Base-by-base conservation (phyloP, 2,888 invertebrate genomes). In the Synergus japonicus region DNA sequence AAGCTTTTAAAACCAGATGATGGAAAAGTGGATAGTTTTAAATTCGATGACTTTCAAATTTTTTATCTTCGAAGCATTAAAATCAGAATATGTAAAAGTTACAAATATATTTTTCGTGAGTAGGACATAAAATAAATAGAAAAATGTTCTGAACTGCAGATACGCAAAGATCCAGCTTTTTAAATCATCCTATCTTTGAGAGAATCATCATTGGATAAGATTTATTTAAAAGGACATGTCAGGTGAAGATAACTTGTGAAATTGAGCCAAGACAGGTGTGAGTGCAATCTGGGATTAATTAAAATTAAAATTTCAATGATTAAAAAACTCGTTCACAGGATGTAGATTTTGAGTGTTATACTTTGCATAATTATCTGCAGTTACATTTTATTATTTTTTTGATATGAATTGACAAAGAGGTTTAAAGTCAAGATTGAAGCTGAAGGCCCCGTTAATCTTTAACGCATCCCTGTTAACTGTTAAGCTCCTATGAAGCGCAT, bases 371-470 rank as follows among this genome's bases (percentile, higher is more conserved):
- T 49, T 66, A 66, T 66, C 37, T 65, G 37, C 41, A 65, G 43
- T 65, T 65, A 41, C 37, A 65, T 65, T 37, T 37, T 44, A 1
- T 9, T 54, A n/a, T 69, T 69, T 15, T 49, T 29, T 15, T 29
- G 13, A 46, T 29, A 8, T 15, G 4, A 29, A 15, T 69, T 69
- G 69, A 69, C 49, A 46, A 69, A 69, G 69, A 67, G 43, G 44
- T 67, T 54, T 54, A 43, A 69, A 69, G 5, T 69, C 43, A 18
- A 66, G 43, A 66, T 18, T 18, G 66, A 66, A 43, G 10, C 22
- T 46, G 22, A 46, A 69, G 69, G 44, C 22, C 69, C 69, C 69
- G 69, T 49, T 69, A 69, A 69, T 69, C 69, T 69, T 69, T 69
- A 46, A n/a, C 44, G 15, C 44, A 22, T 49, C 46, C 29, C 37